These are phyloP conservation scores for Drosophila melanogaster DNA, from an alignment of 1,140 invertebrate species.

Conservation along the genomic window Release_6_plus_ISO1_MT NC_004354.4:10692001-10692500, in stretches of 20 bases:
- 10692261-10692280: slow-evolving; percentile 15
- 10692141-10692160: neutral
- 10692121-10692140: neutral
- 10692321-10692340: slow-evolving; percentile 31
- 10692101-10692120: neutral
- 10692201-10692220: slow-evolving; percentile 30
- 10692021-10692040: neutral
- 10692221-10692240: slow-evolving; percentile 39
- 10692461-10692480: slow-evolving; percentile 36
- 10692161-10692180: slow-evolving; percentile 10
- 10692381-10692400: neutral
- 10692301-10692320: slow-evolving; percentile 67
- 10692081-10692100: neutral
- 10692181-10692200: slow-evolving; percentile 6
- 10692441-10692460: slow-evolving; percentile 3
- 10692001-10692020: neutral
- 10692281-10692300: slow-evolving; percentile 52
- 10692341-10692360: slow-evolving; percentile 15
- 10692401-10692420: too few relatives aligned
- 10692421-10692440: slow-evolving; percentile 36
- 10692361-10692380: slow-evolving; percentile 12
- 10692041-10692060: neutral
- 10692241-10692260: slow-evolving; percentile 17
- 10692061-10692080: too few relatives aligned
- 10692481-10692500: slow-evolving; percentile 50